Percentiles rank a stretch among this genome's conserved stretches.
Evolutionary conservation across 2,888 invertebrate species (phyloP).

Genomic region (Phorcus lineatus): DNA sequence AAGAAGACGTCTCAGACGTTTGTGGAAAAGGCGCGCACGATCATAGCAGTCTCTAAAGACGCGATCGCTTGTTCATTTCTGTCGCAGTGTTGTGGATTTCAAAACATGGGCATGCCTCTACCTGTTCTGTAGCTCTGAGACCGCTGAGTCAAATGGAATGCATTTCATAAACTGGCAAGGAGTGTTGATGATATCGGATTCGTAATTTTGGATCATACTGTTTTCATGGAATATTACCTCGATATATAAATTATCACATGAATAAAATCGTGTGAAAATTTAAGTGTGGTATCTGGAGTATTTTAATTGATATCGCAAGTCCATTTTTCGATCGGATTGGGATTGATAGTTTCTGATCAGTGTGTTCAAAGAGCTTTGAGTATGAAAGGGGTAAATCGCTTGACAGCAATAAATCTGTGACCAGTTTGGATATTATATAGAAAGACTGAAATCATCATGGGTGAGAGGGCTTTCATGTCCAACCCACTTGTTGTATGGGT

Average conservation of each 20-base stretch:
- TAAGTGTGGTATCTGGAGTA: too few species aligned
- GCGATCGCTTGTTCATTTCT: neutral
- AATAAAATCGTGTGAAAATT: too few species aligned
- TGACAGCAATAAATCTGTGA: neutral
- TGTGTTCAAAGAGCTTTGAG: neutral
- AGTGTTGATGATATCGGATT: neutral
- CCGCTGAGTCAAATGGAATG: neutral
- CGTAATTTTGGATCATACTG: too few species aligned
- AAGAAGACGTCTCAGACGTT: neutral
- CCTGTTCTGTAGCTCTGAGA: neutral
- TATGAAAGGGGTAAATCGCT: neutral
- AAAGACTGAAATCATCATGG: neutral
- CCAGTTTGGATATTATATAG: neutral
- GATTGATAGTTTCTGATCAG: neutral
- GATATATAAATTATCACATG: too few species aligned
- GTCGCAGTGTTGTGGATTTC: slow-evolving; percentile 9
- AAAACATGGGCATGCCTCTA: neutral
- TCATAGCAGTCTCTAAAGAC: neutral
- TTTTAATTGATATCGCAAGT: too few species aligned
- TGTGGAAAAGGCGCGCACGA: neutral
- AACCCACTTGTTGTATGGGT: slow-evolving; percentile 6
- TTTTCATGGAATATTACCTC: too few species aligned
- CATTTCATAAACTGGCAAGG: neutral
- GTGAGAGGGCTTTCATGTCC: neutral
- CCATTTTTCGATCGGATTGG: too few species aligned